Conservation (phyloP, 2,888 invertebrate genomes). For the Lithodes maja region DNA sequence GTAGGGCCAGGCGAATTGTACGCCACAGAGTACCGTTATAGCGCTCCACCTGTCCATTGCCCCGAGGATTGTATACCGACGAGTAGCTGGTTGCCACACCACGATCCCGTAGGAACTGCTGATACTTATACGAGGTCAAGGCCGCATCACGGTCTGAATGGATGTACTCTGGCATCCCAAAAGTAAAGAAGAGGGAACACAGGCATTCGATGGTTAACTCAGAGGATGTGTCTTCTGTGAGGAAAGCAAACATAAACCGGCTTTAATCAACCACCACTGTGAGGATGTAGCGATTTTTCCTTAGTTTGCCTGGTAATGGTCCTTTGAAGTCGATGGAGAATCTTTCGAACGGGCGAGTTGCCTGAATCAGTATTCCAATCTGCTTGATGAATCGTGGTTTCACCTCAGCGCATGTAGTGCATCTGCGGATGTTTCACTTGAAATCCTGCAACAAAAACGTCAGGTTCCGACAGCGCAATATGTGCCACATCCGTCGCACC, state of each 20-base stretch:
- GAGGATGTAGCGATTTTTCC: conserved; percentile 20
- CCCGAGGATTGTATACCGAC: neutral
- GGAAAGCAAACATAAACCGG: neutral
- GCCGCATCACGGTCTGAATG: neutral
- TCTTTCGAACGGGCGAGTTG: conserved; percentile 17
- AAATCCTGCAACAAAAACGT: conserved; percentile 21
- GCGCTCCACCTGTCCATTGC: conserved; percentile 26
- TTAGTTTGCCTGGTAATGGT: conserved; percentile 6
- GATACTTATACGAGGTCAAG: neutral
- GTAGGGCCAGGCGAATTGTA: conserved; percentile 17
- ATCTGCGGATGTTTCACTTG: neutral
- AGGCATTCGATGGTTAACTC: conserved; percentile 1
- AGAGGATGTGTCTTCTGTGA: neutral
- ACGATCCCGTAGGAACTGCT: conserved; percentile 11
- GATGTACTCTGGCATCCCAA: neutral
- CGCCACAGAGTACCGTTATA: conserved; percentile 25
- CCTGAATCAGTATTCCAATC: neutral
- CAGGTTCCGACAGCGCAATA: conserved; percentile 10
- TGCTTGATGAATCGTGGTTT: conserved; percentile 13
- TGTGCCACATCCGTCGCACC: conserved; percentile 15
- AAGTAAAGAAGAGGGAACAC: neutral
- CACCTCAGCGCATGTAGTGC: neutral
- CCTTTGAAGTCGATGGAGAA: conserved; percentile 22
- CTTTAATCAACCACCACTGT: conserved; percentile 9
- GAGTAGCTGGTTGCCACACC: conserved; percentile 2